Evolutionary conservation across 2,797 vertebrate genomes (phyloP), one percentile per base, ranked within the genome.

Genomic region (Rhyacichthys aspro): DNA sequence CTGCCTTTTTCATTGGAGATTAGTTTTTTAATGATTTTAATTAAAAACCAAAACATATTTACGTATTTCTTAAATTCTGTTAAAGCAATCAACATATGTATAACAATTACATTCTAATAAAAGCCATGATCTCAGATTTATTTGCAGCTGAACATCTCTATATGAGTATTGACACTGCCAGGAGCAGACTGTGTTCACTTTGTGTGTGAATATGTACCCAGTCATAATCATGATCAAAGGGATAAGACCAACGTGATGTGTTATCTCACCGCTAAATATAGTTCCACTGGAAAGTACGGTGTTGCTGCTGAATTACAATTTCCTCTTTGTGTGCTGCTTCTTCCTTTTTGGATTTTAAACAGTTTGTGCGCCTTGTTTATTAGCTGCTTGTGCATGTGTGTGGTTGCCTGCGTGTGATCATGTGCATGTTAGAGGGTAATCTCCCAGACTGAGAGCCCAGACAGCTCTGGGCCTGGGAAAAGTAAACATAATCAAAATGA

Each of bases 231-330:
- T 68, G 74, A 88, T 87, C 85, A 86, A 81, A 86, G 67, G 77
- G 82, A 88, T 85, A 83, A 85, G 78, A 81, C 77, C 82, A 87
- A 78, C 63, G 73, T 85, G 85, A 87, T 85, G 85, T 73, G 74
- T 83, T 88, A 83, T 88, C 85, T 84, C 84, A 70, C 69, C 45
- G 77, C 86, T 90, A 90, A 86, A 87, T 88, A 84, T 89, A 90
- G 86, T 81, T 59, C 62, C 42, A 61, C 71, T 77, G 73, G 70
- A 81, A 76, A 85, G 76, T 72, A 77, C 67, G 76, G 76, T 60
- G 70, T 55, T 72, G 70, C 86, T 84, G 72, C 70, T 77, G 78
- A 79, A 84, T 74, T 50, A 63, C 59, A 75, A 67, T 70, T 76
- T 67, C 72, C 68, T 71, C 63, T 16, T 18, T 65, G 62, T 68